A percentile compares a stretch with the other conserved stretches of the same genome.
Evolutionary conservation across 2,797 vertebrate genomes (phyloP).

Genomic region (Schizothorax lantsangensis): DNA sequence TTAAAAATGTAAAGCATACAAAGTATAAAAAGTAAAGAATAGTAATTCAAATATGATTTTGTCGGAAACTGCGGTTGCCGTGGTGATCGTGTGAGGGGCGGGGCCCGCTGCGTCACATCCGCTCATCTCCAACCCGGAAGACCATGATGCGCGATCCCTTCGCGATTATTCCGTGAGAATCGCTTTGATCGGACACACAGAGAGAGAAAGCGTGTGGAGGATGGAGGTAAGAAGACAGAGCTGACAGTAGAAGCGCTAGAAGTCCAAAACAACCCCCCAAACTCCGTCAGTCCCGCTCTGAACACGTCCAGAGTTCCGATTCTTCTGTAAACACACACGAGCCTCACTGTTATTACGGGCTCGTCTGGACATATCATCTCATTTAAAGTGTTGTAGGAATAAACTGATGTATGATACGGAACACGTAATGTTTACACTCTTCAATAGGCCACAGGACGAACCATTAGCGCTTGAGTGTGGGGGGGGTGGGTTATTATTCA

Average conservation of each 20-base stretch:
- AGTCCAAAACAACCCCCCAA: not conserved
- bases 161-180: constrained; percentile 71
- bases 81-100: not conserved
- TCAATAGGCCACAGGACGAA: not conserved
- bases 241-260: constrained; percentile 43
- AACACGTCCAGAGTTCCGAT: not conserved
- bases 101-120: constrained; percentile 65
- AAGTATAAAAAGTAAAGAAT: not conserved
- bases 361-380: too few species aligned
- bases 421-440: not conserved
- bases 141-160: constrained; percentile 68
- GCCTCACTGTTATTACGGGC: not conserved
- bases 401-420: not conserved
- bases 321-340: not conserved
- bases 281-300: not conserved
- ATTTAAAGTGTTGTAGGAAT: not conserved
- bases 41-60: not conserved
- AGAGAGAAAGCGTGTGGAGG: constrained; percentile 67
- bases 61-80: not conserved
- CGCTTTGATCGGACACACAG: constrained; percentile 72
- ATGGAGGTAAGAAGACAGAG: constrained; percentile 80
- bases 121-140: constrained; percentile 55
- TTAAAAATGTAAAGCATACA: not conserved
- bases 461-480: not conserved
- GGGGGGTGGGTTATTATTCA: not conserved